Base-by-base conservation (phyloP, 2,113 vertebrate species). In the Alces alces region DNA sequence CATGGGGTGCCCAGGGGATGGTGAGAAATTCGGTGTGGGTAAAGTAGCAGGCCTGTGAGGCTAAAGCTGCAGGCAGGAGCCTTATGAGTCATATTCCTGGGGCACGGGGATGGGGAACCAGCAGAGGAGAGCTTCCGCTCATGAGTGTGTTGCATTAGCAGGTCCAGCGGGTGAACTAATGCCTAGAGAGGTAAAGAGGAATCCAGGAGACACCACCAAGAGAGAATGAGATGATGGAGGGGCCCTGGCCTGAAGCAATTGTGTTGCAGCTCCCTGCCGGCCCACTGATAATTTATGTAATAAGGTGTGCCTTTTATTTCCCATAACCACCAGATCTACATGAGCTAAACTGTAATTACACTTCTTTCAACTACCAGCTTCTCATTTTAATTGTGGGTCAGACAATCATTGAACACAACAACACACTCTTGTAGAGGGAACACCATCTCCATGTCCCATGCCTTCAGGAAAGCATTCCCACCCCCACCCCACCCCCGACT, bases 301-400 rank as follows among this genome's bases (percentile, higher is more conserved):
- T 33, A 76, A 23, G 6, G 4, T 55, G 4, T 45, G 17, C 7
- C 80, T 88, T 92, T 83, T 82, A 61, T 91, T 95, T 61, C 43
- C 39, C 10, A 70, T 83, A 92, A 58, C 85, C 54, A 96, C 61
- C 50, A 76, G 23, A 82, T 66, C 60, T n/a, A 66, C 45, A 57
- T 8, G 27, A 95, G 39, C 73, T 87, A 96, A 94, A 61, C 86
- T 92, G 23, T 96, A 93, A 90, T 96, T 80, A 87, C 33, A 30
- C n/a, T 87, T 80, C 28, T 95, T 90, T 82, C 50, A 90, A 90
- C n/a, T 91, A 30, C 33, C 1, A 0, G 43, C 36, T 93, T 93
- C 52, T 93, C 80, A 55, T 54, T 96, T 85, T 58, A 87, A 92
- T 52, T 73, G 47, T 93, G 23, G 61, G 39, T 21, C 70, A 93